phyloP scores from a whole-genome alignment of 1,140 invertebrate species.

The Conus betulinus region DNA sequence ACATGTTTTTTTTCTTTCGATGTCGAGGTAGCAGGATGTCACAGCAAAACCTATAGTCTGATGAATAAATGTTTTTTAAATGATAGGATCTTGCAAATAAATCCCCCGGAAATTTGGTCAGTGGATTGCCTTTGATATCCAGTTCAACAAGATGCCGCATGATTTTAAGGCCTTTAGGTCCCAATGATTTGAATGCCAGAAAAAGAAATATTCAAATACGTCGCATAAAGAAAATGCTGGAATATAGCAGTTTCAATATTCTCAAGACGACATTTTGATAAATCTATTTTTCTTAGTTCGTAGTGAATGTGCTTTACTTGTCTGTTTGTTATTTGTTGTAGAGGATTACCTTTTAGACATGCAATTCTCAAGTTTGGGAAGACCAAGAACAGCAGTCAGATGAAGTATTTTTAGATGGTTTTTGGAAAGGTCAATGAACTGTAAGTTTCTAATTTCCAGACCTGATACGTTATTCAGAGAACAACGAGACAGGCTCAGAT shows the following conservation, averaged over 20 bases:
- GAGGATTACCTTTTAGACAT: not conserved
- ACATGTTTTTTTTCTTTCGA: slow-evolving; percentile 40
- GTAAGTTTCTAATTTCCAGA: not conserved
- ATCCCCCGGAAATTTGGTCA: not conserved
- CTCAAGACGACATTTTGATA: not conserved
- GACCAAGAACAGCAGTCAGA: not conserved
- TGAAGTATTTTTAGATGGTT: not conserved
- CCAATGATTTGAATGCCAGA: not conserved
- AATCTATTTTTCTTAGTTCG: not conserved
- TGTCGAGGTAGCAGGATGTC: not conserved
- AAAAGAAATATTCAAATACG: not conserved
- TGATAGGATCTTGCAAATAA: slow-evolving; percentile 40
- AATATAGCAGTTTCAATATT: not conserved
- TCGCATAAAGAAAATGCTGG: not conserved
- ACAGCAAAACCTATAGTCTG: slow-evolving; percentile 30
- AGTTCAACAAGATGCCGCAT: too few species aligned
- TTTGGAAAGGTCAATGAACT: not conserved
- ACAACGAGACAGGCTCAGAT: not conserved
- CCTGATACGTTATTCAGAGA: not conserved
- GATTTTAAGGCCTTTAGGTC: not conserved
- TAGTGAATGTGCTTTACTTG: not conserved
- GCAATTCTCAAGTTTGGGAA: not conserved
- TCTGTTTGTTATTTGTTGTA: not conserved
- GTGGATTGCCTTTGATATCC: not conserved
- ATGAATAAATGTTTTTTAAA: slow-evolving; percentile 38